Percentiles rank a stretch among this genome's conserved stretches.
Conservation (phyloP, 23 tunicate genomes). For the Trididemnum nubilum region DNA sequence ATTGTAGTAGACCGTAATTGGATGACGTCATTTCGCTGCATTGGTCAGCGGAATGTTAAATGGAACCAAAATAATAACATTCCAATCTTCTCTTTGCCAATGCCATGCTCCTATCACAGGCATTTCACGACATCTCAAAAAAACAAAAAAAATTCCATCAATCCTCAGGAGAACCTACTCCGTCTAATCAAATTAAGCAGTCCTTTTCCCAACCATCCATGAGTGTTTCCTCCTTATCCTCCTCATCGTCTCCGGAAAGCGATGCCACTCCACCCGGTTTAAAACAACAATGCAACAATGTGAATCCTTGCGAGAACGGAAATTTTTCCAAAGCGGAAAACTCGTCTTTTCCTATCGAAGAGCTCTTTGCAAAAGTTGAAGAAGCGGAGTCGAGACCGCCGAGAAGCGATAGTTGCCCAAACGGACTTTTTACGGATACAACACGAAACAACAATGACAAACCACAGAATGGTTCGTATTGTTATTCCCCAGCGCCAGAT, state of each 20-base stretch:
- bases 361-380: slow-evolving; percentile 1
- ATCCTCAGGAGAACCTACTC: background rate
- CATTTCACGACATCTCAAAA: background rate
- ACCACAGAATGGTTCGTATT: background rate
- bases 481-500: background rate
- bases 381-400: background rate
- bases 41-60: background rate
- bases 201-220: slow-evolving; percentile 7
- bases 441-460: background rate
- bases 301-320: slow-evolving; percentile 13
- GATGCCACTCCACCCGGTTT: slow-evolving; percentile 22
- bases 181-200: background rate
- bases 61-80: too few species aligned
- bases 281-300: slow-evolving; percentile 4
- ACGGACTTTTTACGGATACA: background rate
- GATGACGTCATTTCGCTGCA: slow-evolving; percentile 8
- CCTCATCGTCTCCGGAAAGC: slow-evolving; percentile 29
- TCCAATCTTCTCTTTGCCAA: background rate
- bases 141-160: background rate
- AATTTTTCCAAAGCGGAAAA: background rate
- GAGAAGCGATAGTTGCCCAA: slow-evolving; percentile 15
- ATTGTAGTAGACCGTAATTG: too few species aligned
- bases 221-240: slow-evolving; percentile 17
- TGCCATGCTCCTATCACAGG: slow-evolving; percentile 17
- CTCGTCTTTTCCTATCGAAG: background rate